phyloP scores from a whole-genome alignment of 2,888 invertebrate species.

The Chelonus formosanus region DNA sequence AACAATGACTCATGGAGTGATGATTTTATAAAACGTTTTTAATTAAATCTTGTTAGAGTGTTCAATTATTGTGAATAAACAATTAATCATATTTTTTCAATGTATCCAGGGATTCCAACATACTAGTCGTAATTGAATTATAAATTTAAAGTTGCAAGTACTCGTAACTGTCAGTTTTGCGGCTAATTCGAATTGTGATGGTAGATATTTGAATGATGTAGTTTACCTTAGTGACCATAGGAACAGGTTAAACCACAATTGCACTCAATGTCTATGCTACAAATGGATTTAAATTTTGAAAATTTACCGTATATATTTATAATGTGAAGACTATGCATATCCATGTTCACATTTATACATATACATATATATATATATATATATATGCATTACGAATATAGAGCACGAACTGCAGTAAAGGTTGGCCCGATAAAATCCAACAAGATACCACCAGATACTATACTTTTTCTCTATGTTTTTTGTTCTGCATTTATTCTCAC shows the following conservation, averaged over 20 bases:
- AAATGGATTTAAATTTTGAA: constrained; percentile 22
- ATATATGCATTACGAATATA: constrained; percentile 8
- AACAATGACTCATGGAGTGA: no score
- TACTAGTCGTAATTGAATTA: neutral
- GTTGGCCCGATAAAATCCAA: constrained; percentile 6
- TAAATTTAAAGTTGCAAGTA: neutral
- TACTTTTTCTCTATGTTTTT: constrained; percentile 2
- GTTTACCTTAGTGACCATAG: constrained; percentile 18
- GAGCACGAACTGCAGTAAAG: constrained; percentile 16
- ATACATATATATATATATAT: neutral
- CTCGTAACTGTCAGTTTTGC: constrained; percentile 21
- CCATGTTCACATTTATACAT: neutral
- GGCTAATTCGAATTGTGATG: constrained; percentile 29
- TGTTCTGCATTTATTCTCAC: neutral
- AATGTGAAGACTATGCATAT: neutral
- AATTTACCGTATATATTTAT: constrained; percentile 5
- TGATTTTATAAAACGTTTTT: no score
- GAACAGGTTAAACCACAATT: constrained; percentile 25
- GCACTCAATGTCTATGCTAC: constrained; percentile 20
- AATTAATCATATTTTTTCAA: no score
- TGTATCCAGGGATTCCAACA: no score
- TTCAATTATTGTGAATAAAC: no score
- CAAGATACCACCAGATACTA: constrained; percentile 7
- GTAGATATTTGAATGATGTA: constrained; percentile 20
- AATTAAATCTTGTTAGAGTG: no score